A percentile compares a stretch with the other conserved stretches of the same genome.
phyloP scores from a whole-genome alignment of 2,888 invertebrate species.

The Lasioglossum zephyrum region DNA sequence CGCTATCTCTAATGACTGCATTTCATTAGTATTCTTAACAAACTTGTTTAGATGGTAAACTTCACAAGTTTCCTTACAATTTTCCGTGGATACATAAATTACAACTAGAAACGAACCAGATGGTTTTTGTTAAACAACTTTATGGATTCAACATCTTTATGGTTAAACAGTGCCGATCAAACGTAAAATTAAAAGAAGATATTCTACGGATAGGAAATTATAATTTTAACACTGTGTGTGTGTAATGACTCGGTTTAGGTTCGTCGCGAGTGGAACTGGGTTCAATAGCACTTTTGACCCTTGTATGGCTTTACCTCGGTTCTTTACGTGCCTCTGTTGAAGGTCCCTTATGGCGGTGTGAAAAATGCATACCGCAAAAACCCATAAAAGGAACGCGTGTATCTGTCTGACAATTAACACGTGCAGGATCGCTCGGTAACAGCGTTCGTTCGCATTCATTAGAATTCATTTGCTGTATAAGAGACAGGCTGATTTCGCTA shows the following conservation, averaged over 20 bases:
- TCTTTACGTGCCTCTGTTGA: neutral
- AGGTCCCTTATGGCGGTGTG: neutral
- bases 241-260: neutral
- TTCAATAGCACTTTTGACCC: neutral
- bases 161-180: neutral
- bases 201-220: neutral
- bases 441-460: constrained; percentile 20
- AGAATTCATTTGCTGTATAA: constrained; percentile 25
- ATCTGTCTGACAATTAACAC: neutral
- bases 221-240: neutral
- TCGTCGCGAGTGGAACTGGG: neutral
- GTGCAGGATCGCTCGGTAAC: neutral
- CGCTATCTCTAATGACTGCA: too few relatives aligned
- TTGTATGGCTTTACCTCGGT: neutral
- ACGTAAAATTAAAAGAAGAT: neutral
- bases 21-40: too few relatives aligned
- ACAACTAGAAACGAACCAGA: too few relatives aligned
- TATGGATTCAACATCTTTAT: too few relatives aligned
- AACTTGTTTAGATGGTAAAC: too few relatives aligned
- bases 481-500: neutral
- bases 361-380: neutral
- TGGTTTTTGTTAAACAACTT: too few relatives aligned
- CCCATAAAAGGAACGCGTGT: neutral
- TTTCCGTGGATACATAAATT: too few relatives aligned
- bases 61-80: too few relatives aligned